Base-by-base conservation (phyloP, 2,113 vertebrate genomes). In the Callopanchax toddi region DNA sequence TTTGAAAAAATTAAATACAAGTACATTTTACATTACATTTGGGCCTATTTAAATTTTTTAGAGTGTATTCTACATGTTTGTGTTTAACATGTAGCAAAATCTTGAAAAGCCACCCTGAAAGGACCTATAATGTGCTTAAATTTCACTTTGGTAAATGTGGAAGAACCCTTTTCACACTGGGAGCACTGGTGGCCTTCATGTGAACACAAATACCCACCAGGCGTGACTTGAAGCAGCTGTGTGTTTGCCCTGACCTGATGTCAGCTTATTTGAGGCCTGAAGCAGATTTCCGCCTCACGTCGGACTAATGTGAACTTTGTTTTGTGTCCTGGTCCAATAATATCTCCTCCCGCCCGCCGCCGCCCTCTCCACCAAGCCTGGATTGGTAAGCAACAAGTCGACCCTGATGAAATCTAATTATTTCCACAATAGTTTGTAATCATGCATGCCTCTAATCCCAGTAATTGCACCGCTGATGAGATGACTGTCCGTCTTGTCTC, bases 351-450 rank as follows among this genome's bases (percentile, higher is more conserved):
- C 68, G 60, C 64, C 63, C 69, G 36, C 29, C 74, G 32, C 49
- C 74, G 17, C 68, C 86, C 60, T 79, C 77, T 56, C 78, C 18
- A 63, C 74, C 76, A 88, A 92, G 90, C 80, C 68, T 51, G 89
- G 89, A 90, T 82, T 74, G 90, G 91, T 93, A 93, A 93, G 91
- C 85, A 76, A 83, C 74, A 85, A 83, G 74, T 73, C 69, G 39
- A 53, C 52, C 65, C 53, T 79, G 83, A 86, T 88, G 65, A 87
- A 79, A 72, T 54, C 25, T 66, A 64, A 82, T 85, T 54, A 54
- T 73, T 76, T 60, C 62, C 56, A 89, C 86, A 84, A 84, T 84
- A 86, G 84, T 81, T 79, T 74, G 81, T 80, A 91, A 91, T 91
- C 84, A 87, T 78, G 87, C 89, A 90, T 90, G 89, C 76, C 54